phyloP scores from a whole-genome alignment of 2,113 vertebrate genomes.

The pig (Sus scrofa) region DNA sequence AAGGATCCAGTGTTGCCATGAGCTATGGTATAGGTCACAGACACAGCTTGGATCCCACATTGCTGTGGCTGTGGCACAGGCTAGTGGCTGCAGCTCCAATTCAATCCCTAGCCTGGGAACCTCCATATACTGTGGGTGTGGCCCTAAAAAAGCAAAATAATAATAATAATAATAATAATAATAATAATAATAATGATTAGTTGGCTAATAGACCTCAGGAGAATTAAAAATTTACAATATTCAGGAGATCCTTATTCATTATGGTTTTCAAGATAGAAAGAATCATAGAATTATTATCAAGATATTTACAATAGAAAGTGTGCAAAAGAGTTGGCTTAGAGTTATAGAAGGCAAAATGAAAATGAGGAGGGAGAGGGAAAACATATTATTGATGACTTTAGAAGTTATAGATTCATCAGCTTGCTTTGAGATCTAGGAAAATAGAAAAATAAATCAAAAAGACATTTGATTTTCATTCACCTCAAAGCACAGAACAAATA shows the following conservation, averaged over 20 bases:
- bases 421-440: slow-evolving; percentile 58
- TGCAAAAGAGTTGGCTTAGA: neutral
- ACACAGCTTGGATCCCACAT: too few species aligned
- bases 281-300: neutral
- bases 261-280: neutral
- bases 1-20: too few species aligned
- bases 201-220: neutral
- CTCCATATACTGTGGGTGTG: too few species aligned
- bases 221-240: neutral
- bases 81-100: too few species aligned
- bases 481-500: slow-evolving; percentile 46
- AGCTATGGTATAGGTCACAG: too few species aligned
- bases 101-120: too few species aligned
- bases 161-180: too few species aligned
- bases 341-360: neutral
- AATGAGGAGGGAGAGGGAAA: neutral
- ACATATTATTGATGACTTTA: neutral
- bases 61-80: too few species aligned
- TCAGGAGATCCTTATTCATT: neutral
- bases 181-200: neutral
- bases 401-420: slow-evolving; percentile 49
- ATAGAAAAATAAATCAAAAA: slow-evolving; percentile 63
- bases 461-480: slow-evolving; percentile 43
- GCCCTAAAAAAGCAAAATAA: too few species aligned
- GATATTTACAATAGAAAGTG: neutral